Base-by-base conservation (phyloP, 2,113 vertebrate species). In the Pantherophis guttatus region DNA sequence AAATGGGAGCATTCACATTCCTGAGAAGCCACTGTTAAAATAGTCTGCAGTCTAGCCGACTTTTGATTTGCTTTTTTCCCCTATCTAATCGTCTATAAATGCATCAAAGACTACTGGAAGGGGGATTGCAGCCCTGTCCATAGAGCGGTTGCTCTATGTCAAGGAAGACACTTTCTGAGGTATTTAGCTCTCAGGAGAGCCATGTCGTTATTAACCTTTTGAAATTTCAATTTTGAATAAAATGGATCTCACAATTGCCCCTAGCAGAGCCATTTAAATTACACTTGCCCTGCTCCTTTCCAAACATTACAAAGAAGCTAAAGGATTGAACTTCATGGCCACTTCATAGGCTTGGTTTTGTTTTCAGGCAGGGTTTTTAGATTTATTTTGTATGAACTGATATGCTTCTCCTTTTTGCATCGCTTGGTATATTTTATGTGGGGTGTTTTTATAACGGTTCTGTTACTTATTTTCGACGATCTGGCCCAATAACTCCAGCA, bases 1-100 rank as follows among this genome's bases (percentile, higher is more conserved):
- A 70, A 91, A 33, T 89, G 89, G 48, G 53, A 29, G 1, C 5
- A 0, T 85, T 88, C 65, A 57, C n/a, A 75, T 90, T 91, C 59
- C 94, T 94, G 24, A 48, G 87, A 95, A 93, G 85, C 93, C 92
- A 29, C 23, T 52, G 54, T 89, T 65, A 88, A 93, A 94, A 21
- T 81, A 94, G 33, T 0, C 29, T 65, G 59, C 19, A 1, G 10
- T 88, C 3, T 2, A 93, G 86, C 44, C 50, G 4, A 89, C 23
- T 90, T 33, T 48, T 57, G 19, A 55, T 8, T 2, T 24, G 48
- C 2, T 5, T 29, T 88, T 52, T 52, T 55, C 0, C 54, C 11
- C 57, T 50, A 48, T 57, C 9, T 3, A 90, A 9, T 12, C 44
- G 1, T 1, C 5, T 90, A 87, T 23, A 44, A 29, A 5, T 15